Conservation (phyloP, 1,140 invertebrate genomes). For the Nymphalis io region DNA sequence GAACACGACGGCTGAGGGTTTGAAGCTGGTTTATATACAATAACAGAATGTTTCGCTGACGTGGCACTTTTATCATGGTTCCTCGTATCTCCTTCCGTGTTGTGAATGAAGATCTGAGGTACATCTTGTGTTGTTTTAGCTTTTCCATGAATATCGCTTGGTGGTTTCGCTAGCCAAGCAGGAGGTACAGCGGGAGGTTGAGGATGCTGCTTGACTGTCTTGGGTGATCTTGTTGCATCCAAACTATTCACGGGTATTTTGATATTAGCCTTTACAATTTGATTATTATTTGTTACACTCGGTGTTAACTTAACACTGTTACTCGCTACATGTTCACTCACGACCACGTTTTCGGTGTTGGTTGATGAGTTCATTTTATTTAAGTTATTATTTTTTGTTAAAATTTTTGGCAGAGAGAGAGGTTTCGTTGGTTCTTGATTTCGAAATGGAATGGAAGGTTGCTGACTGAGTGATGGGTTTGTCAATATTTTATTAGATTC, state of each 20-base stretch:
- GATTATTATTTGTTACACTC: constrained; percentile 21
- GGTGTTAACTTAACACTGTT: constrained; percentile 26
- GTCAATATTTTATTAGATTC: constrained; percentile 40
- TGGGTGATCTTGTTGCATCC: constrained; percentile 22
- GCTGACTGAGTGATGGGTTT: constrained; percentile 56
- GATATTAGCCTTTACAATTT: not conserved
- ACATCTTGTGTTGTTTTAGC: constrained; percentile 35
- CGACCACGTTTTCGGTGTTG: constrained; percentile 13
- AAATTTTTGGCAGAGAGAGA: constrained; percentile 44
- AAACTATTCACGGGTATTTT: constrained; percentile 26
- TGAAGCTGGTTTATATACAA: constrained; percentile 36
- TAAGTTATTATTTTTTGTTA: constrained; percentile 35
- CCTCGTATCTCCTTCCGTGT: constrained; percentile 47
- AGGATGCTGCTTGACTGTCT: constrained; percentile 42
- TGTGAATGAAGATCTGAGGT: constrained; percentile 63
- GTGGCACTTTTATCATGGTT: constrained; percentile 46
- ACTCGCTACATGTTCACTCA: constrained; percentile 18
- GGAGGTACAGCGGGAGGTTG: constrained; percentile 66
- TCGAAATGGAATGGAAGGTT: constrained; percentile 63
- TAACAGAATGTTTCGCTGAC: constrained; percentile 39
- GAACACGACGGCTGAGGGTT: constrained; percentile 69
- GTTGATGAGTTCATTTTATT: constrained; percentile 25
- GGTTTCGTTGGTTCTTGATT: constrained; percentile 47
- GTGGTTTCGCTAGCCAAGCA: constrained; percentile 61
- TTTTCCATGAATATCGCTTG: constrained; percentile 28